A percentile compares a stretch with the other conserved stretches of the same genome.
phyloP scores from a whole-genome alignment of 2,113 vertebrate species.

The Clinocottus analis region DNA sequence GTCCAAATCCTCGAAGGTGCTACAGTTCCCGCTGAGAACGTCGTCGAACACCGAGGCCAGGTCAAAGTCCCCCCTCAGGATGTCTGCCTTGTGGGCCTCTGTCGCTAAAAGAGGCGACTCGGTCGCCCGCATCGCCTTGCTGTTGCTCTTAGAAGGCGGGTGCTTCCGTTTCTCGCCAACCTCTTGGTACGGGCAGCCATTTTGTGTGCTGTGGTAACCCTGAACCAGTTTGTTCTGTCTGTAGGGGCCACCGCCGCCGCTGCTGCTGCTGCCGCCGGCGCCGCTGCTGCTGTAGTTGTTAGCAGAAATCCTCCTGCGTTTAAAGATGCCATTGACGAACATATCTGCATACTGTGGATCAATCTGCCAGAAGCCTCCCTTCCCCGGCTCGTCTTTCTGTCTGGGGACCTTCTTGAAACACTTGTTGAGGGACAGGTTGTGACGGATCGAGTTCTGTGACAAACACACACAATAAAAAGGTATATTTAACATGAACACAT shows the following conservation, averaged over 20 bases:
- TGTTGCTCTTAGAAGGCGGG: slow-evolving; percentile 63
- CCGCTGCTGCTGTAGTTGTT: slow-evolving; percentile 74
- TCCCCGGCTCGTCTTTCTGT: slow-evolving; percentile 92
- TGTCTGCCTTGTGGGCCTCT: slow-evolving; percentile 74
- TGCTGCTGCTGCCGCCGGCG: too few relatives aligned
- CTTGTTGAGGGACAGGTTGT: slow-evolving; percentile 95
- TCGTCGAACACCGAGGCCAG: slow-evolving; percentile 85
- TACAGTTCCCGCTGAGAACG: slow-evolving; percentile 81
- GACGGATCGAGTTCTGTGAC: slow-evolving; percentile 92
- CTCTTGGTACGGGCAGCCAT: slow-evolving; percentile 69
- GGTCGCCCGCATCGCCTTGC: slow-evolving; percentile 65
- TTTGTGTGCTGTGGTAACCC: slow-evolving; percentile 63
- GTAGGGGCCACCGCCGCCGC: slow-evolving; percentile 39
- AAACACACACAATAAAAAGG: background rate
- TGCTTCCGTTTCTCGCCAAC: slow-evolving; percentile 76
- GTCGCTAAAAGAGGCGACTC: slow-evolving; percentile 80
- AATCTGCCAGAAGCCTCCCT: slow-evolving; percentile 92
- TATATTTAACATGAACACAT: slow-evolving; percentile 28
- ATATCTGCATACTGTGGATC: slow-evolving; percentile 88
- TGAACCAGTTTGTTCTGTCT: slow-evolving; percentile 76
- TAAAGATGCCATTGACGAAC: slow-evolving; percentile 88
- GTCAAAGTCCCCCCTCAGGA: slow-evolving; percentile 83
- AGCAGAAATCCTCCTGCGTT: slow-evolving; percentile 84
- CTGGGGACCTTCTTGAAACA: slow-evolving; percentile 96
- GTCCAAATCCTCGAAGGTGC: slow-evolving; percentile 88